A percentile compares a stretch with the other conserved stretches of the same genome.
Conservation (phyloP, 2,888 invertebrate genomes). For the Arctia plantaginis region DNA sequence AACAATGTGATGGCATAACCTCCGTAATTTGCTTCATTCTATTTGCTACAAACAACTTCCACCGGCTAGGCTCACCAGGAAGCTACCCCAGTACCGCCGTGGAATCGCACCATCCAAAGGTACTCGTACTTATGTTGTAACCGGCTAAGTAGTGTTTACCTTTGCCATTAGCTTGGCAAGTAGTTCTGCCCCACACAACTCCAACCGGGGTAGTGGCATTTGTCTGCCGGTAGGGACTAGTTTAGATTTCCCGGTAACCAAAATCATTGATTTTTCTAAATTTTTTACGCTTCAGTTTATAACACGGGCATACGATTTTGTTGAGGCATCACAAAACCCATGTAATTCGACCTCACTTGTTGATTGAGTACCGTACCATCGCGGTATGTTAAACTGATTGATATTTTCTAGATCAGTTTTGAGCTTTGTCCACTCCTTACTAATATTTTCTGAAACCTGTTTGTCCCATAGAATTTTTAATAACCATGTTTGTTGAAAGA, state of each 20-base stretch:
- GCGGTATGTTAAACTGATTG: slow-evolving; percentile 1
- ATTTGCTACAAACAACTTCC: slow-evolving; percentile 26
- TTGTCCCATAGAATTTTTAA: not conserved
- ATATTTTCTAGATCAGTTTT: slow-evolving; percentile 2
- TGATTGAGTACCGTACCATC: not conserved
- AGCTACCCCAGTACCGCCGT: slow-evolving; percentile 16
- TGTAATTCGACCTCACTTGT: slow-evolving; percentile 1
- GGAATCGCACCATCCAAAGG: slow-evolving; percentile 10
- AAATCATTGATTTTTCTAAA: not conserved
- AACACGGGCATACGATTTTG: not conserved
- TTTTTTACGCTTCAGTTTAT: slow-evolving; percentile 1
- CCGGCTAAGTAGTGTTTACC: not conserved
- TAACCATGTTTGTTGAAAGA: slow-evolving; percentile 2
- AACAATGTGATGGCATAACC: not conserved
- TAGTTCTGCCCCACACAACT: slow-evolving; percentile 10
- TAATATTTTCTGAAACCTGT: slow-evolving; percentile 5
- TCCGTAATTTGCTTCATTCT: slow-evolving; percentile 11
- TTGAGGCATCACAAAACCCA: slow-evolving; percentile 12
- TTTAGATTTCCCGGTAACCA: not conserved
- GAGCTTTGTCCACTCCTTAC: not conserved
- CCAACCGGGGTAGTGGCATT: slow-evolving; percentile 5
- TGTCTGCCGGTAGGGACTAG: not conserved
- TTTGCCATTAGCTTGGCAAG: slow-evolving; percentile 6
- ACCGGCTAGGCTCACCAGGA: slow-evolving; percentile 12
- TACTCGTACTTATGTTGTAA: not conserved